Evolutionary conservation across 2,113 vertebrate species (phyloP), one percentile per base, ranked within the genome.

Genomic region (Malurus elegans): DNA sequence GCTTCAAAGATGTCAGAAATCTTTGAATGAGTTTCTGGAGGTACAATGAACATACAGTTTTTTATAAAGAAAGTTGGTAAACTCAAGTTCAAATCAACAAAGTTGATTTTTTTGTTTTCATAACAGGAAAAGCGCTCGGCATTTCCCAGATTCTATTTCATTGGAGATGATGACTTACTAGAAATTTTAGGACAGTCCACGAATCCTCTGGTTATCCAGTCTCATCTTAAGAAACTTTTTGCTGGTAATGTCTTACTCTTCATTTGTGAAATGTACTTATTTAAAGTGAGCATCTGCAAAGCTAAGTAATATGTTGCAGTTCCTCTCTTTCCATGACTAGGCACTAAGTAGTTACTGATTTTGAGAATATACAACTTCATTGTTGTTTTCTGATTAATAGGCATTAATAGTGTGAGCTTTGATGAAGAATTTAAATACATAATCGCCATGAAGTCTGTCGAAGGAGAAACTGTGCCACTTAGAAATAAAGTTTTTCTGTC

Each of bases 181-280:
- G 99, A 99, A 98, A 99, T 99, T 93, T 97, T 99, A 85, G 99
- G 99, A 84, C 99, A 99, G 88, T 99, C 99, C 32, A 99, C 97
- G 1, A 99, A 99, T 97, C 98, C 99, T 23, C 93, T 97, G 20
- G 98, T 99, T 94, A 99, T 99, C 94, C 99, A 99, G 92, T 98
- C 99, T 88, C 99, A 99, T 91, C 98, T 99, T 56, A 99, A 99
- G 98, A 99, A 99, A 84, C 98, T 99, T 40, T 99, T 99, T 97
- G 99, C 99, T 86, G 99, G 99, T 99, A 97, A 97, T 72, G 14
- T 8, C 23, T 76, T 69, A 32, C 10, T 76, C 31, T 76, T 76
- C 8, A 60, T 91, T 82, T 88, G 12, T 76, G n/a, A 86, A 90
- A 51, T 62, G 4, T 62, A 38, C 12, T 94, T 95, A 31, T 11